Evolutionary conservation across 2,888 invertebrate species (phyloP), one percentile per base, ranked within the genome.

Genomic region (Oxytorus armatus): DNA sequence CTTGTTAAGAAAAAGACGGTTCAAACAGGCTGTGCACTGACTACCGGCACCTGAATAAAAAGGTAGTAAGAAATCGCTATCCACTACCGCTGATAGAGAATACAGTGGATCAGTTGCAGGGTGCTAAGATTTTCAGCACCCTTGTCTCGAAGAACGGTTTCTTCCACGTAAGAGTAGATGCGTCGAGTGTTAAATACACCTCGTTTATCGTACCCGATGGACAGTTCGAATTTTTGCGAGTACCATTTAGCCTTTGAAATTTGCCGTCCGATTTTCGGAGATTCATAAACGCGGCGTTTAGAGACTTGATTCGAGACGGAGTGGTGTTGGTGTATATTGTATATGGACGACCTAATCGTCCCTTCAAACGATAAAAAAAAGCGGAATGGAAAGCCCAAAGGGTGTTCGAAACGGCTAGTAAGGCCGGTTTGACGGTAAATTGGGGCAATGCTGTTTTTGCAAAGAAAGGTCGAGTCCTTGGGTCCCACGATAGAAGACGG

Each of bases 21-120:
- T 36, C 72, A 16, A 51, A 63, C 3, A 63, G 86, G 18, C 49
- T 86, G 5, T 92, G 90, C 77, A 86, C 92, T 0, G 91, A 92
- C 75, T 92, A 88, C 75, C 68, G 92, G 11, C 73, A 78, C 18
- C 49, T 91, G 0, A 92, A 92, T 81, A 76, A 77, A 39, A 87
- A 87, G 78, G 86, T 89, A 0, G 69, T 85, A 3, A 86, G 83
- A 78, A 33, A 57, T 57, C 55, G 55, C 1, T 57, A 57, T 10
- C 55, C 55, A 5, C 10, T 57, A 1, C 55, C 83, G 82, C 44
- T 80, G 18, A 69, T 79, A 3, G 70, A 79, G 47, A 75, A 76
- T 16, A 68, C 75, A 25, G 11, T 79, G 2, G 75, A 80, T 18
- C n/a, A 4, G 14, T 59, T 80, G 21, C 72, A 77, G 36, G 73